Evolutionary conservation across 2,888 invertebrate species (phyloP).

Genomic region (Unio delphinus): DNA sequence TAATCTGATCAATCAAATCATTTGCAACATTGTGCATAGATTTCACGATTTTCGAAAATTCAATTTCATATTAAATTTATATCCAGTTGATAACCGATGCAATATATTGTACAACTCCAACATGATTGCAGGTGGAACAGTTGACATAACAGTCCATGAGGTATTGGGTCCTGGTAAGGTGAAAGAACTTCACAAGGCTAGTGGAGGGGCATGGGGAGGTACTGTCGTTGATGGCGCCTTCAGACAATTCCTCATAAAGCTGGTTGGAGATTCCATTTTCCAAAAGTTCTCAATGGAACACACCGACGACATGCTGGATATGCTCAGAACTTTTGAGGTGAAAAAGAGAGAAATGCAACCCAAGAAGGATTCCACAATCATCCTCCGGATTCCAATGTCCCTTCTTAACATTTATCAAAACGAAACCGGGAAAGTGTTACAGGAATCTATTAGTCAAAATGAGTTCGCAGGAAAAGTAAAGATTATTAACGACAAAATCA

Average conservation of each 20-base stretch:
- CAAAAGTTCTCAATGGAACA: constrained; percentile 5
- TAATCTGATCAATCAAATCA: too few species aligned
- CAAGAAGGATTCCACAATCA: not conserved
- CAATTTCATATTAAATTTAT: too few species aligned
- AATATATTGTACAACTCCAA: too few species aligned
- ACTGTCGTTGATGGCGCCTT: constrained; percentile 17
- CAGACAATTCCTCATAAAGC: constrained; percentile 3
- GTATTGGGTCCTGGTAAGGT: constrained; percentile 66
- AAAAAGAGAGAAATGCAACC: constrained; percentile 8
- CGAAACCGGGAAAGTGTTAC: too few species aligned
- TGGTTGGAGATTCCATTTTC: constrained; percentile 1
- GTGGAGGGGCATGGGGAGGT: constrained; percentile 70
- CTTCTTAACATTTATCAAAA: too few species aligned
- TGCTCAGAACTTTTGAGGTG: constrained; percentile 9
- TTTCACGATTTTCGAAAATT: too few species aligned
- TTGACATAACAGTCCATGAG: constrained; percentile 75
- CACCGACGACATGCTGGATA: constrained; percentile 4
- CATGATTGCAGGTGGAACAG: constrained; percentile 71
- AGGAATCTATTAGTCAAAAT: too few species aligned
- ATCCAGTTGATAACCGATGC: too few species aligned
- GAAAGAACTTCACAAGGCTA: constrained; percentile 74
- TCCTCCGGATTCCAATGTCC: constrained; percentile 1
- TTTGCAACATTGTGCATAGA: too few species aligned
- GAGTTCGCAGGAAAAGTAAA: too few species aligned
- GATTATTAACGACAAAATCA: too few species aligned